Evolutionary conservation across 1,140 invertebrate genomes (phyloP), one percentile per base, ranked within the genome.

Genomic region (Drosophila cardini): DNA sequence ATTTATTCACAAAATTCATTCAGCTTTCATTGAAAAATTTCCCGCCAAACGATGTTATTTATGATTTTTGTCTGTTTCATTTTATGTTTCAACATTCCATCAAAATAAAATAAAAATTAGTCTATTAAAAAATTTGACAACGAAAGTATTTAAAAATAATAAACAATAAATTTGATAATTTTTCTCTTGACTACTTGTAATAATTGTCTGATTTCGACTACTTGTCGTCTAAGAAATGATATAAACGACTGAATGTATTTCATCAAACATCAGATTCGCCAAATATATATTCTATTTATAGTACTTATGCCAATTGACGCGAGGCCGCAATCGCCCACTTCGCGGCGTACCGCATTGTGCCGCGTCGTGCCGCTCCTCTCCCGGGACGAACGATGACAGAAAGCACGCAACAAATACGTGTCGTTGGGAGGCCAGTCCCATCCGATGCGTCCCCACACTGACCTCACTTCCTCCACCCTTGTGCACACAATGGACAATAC

Each of bases 241-340:
- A 53, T 43, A 30, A 32, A 5, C 21, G 2, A 26, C 21, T 26
- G 21, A 26, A 26, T 26, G 34, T 50, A 61, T 73, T 61, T 61
- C 56, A 48, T 69, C 64, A 73, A 53, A 55, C 61, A 42, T 32
- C 26, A 52, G 53, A 61, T 40, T 61, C 71, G 63, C 70, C 38
- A 73, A 81, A 72, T 86, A 68, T 86, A 68, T 81, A 78, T 81
- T 85, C 82, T 85, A 85, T 86, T 86, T 86, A 69, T 78, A 26
- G 21, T 26, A 26, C 21, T 26, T 26, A 69, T 72, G 71, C 56
- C 82, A 86, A 85, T 85, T 85, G 67, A 68, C 70, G 53, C 80
- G 76, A 83, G 80, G 80, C 80, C 76, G 61, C 70, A 43, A 67
- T 63, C 81, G 81, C 67, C 75, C 67, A 85, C 77, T 72, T 76